Base-by-base conservation (phyloP, 37 sponge, comb jelly and placozoan species). In the Beroe ovata region DNA sequence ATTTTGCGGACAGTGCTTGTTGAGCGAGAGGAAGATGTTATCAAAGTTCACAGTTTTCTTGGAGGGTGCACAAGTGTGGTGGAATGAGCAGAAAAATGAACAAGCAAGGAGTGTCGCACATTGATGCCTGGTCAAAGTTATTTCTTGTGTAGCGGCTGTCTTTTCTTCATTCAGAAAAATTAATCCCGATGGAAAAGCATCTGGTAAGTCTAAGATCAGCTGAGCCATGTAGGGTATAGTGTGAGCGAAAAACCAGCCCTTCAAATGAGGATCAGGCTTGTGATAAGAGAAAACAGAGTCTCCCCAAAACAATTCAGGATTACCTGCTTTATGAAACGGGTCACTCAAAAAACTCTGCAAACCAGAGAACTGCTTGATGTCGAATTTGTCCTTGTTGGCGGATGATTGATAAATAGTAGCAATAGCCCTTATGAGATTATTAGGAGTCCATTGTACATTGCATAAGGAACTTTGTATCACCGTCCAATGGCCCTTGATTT, bases 181-280 rank as follows among this genome's bases (percentile, higher is more conserved):
- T 25, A 77, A 4, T 6, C 54, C 54, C 20, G 84, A 39, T 26
- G 84, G 47, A 40, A 77, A 77, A 6, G 84, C 41, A 8, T 39
- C 22, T 21, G 84, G 84, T 3, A 77, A 14, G 21, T 77, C 23
- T 40, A 41, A 36, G 21, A 77, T 35, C 6, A 42, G 4, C 84
- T 77, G n/a, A 6, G 54, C 84, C 19, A 77, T 77, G 41, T 33
- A 77, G 21, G 84, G 84, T 36, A 77, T 28, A 77, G 84, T 77
- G 54, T 77, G 84, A 41, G 84, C 84, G 16, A 77, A 40, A 77
- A 77, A 77, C 84, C 84, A 77, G 8, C 84, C 84, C 25, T 77
- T 77, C n/a, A 77, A 18, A n/a, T n/a, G 14, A 21, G 42, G 23
- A 77, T 39, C 54, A 36, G 84, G 84, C 1, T 66, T 34, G 2